Evolutionary conservation across 1,140 invertebrate genomes (phyloP).

Genomic region (Drosophila grimshawi): DNA sequence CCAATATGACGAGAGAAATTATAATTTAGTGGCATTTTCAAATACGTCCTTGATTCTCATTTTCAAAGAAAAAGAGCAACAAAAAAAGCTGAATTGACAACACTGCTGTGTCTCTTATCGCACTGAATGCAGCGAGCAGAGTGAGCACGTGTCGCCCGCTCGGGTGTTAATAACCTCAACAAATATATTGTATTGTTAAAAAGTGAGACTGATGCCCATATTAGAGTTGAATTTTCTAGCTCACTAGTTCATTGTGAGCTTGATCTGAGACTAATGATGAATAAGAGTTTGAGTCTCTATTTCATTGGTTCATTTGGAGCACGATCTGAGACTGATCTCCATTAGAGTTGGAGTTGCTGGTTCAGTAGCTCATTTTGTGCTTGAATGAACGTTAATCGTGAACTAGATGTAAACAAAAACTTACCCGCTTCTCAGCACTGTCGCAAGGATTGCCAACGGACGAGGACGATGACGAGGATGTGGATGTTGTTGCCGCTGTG

Average conservation of each 20-base stretch:
- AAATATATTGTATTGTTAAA: conserved; percentile 1
- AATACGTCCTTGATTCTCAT: too few relatives aligned
- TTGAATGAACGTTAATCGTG: neutral
- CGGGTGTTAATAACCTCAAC: conserved; percentile 41
- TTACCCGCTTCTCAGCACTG: conserved; percentile 83
- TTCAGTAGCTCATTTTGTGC: neutral
- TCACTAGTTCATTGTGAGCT: neutral
- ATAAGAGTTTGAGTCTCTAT: neutral
- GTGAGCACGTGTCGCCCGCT: conserved; percentile 35
- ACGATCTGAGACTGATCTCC: conserved; percentile 7
- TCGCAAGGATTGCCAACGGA: conserved; percentile 81
- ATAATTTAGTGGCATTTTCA: too few relatives aligned
- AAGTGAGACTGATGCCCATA: conserved; percentile 18
- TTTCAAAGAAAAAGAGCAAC: neutral
- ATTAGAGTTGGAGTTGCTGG: neutral
- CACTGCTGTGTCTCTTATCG: conserved; percentile 27
- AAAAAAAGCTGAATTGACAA: neutral
- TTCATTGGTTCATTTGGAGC: neutral
- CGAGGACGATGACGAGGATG: conserved; percentile 71
- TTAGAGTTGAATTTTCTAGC: neutral
- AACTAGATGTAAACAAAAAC: conserved; percentile 8
- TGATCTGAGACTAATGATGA: neutral
- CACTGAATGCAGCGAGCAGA: neutral
- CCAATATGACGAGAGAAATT: too few relatives aligned
- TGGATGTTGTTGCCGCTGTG: conserved; percentile 66